Percentiles rank a stretch among this genome's conserved stretches.
Evolutionary conservation across 2,888 invertebrate species (phyloP).

Genomic region (Mesochorus sp.): DNA sequence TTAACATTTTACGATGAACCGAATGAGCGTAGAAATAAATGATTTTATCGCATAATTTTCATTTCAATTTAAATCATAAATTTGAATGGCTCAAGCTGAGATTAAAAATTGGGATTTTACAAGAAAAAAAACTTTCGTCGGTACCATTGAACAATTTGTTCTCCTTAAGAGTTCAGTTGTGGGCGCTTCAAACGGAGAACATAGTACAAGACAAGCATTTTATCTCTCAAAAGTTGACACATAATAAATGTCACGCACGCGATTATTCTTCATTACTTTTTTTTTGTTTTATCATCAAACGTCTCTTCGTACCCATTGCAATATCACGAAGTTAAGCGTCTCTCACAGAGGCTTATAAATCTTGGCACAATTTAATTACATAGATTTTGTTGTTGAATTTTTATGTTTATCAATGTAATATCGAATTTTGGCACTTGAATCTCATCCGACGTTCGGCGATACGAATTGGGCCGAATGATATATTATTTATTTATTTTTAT

Average conservation of each 20-base stretch:
- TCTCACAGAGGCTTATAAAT: conserved; percentile 4
- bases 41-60: too few species aligned
- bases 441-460: conserved; percentile 3
- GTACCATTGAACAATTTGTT: background rate
- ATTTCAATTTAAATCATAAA: too few species aligned
- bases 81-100: too few species aligned
- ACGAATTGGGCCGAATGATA: background rate
- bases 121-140: background rate
- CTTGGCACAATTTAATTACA: conserved; percentile 41
- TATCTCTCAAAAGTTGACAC: conserved; percentile 9
- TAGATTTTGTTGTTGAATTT: background rate
- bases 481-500: background rate
- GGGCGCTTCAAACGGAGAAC: background rate
- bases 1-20: too few species aligned
- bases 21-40: too few species aligned
- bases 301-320: conserved; percentile 18
- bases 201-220: conserved; percentile 17
- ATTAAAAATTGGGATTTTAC: background rate
- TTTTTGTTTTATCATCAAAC: background rate
- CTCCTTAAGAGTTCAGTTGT: background rate
- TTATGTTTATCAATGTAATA: conserved; percentile 3
- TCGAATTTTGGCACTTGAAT: conserved; percentile 50
- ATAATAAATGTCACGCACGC: conserved; percentile 20
- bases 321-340: background rate
- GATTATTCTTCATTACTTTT: conserved; percentile 35